A percentile compares a stretch with the other conserved stretches of the same genome.
phyloP scores from a whole-genome alignment of 2,113 vertebrate species.

The Caranx ignobilis region DNA sequence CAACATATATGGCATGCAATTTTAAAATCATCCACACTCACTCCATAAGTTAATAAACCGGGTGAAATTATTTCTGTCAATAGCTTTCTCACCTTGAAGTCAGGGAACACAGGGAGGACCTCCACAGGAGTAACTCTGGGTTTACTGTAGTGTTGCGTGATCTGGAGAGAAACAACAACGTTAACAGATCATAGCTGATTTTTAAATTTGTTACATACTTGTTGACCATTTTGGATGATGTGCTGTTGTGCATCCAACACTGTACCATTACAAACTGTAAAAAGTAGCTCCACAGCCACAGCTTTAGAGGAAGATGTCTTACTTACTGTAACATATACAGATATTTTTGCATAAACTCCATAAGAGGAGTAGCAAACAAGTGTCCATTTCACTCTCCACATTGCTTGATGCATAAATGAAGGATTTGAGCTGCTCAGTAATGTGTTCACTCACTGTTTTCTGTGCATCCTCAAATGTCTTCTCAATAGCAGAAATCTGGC shows the following conservation, averaged over 20 bases:
- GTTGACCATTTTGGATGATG: neutral
- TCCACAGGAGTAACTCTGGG: slow-evolving; percentile 93
- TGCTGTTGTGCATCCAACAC: neutral
- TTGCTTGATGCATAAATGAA: neutral
- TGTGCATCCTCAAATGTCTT: slow-evolving; percentile 97
- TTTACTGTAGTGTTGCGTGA: slow-evolving; percentile 93
- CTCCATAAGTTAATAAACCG: neutral
- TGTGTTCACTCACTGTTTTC: slow-evolving; percentile 84
- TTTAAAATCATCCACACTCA: neutral
- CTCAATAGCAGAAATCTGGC: slow-evolving; percentile 95
- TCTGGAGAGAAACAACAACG: slow-evolving; percentile 75
- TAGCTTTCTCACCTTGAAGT: slow-evolving; percentile 89
- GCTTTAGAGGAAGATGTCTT: neutral
- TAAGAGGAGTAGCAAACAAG: neutral
- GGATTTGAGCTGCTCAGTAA: neutral
- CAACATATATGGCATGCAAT: neutral
- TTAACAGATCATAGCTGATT: neutral
- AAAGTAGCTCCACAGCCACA: neutral
- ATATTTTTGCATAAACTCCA: neutral
- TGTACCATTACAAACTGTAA: neutral
- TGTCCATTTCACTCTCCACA: no score
- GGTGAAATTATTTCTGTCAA: neutral
- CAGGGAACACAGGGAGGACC: slow-evolving; percentile 92
- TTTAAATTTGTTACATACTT: neutral
- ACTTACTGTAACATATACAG: neutral